A percentile compares a stretch with the other conserved stretches of the same genome.
phyloP scores from a whole-genome alignment of 2,797 vertebrate genomes.

The Rhinoraja longicauda region DNA sequence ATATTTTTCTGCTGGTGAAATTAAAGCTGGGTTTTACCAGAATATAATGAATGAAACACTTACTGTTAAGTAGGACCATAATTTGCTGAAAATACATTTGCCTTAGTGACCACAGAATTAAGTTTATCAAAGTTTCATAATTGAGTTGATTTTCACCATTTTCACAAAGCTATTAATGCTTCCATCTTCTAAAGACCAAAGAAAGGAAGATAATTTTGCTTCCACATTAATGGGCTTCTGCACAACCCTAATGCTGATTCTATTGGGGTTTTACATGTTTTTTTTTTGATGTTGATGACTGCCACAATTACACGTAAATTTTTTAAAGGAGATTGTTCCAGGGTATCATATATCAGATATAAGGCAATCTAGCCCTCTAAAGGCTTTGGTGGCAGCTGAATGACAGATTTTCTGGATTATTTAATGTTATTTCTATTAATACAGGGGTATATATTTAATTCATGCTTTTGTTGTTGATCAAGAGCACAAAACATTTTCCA shows the following conservation, averaged over 20 bases:
- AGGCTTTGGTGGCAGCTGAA: too few relatives aligned
- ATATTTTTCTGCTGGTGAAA: not conserved
- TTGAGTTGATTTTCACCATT: not conserved
- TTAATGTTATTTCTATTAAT: too few relatives aligned
- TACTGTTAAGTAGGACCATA: not conserved
- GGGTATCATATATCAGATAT: too few relatives aligned
- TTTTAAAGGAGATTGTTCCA: not conserved
- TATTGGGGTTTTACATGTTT: not conserved
- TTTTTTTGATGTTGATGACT: not conserved
- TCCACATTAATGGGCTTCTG: not conserved
- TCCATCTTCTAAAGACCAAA: not conserved
- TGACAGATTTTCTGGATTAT: too few relatives aligned
- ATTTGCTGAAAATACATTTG: not conserved
- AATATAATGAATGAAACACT: not conserved
- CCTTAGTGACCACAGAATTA: not conserved
- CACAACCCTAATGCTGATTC: not conserved
- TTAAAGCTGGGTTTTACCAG: not conserved
- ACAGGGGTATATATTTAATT: too few relatives aligned
- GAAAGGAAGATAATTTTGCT: not conserved
- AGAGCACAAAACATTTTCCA: too few relatives aligned
- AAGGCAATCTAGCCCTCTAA: too few relatives aligned
- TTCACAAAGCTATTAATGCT: not conserved
- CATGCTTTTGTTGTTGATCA: too few relatives aligned
- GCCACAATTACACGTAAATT: not conserved
- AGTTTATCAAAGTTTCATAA: not conserved